Percentiles rank a stretch among this genome's conserved stretches.
Conservation (phyloP, 1,140 invertebrate species). For the Drosophila tsacasi region DNA sequence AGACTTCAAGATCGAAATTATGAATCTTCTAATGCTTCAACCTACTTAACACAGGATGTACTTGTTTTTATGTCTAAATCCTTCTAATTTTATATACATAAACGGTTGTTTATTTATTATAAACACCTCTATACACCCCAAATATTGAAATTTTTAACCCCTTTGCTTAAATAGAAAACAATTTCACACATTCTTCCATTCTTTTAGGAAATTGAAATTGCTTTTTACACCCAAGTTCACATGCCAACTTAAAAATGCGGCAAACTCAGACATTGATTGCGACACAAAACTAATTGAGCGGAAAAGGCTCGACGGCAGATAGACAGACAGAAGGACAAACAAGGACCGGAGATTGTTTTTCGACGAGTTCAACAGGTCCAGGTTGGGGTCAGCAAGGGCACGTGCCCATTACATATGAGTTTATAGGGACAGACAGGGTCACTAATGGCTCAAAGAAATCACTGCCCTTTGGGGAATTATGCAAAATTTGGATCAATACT, state of each 20-base stretch:
- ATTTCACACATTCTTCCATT: neutral
- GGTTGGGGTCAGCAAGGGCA: constrained; percentile 4
- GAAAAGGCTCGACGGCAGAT: constrained; percentile 44
- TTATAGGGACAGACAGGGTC: neutral
- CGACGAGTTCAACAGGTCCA: constrained; percentile 16
- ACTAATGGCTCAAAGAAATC: constrained; percentile 8
- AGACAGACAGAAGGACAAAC: constrained; percentile 7
- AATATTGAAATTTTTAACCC: neutral
- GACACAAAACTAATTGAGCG: constrained; percentile 73
- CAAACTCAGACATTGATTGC: constrained; percentile 62
- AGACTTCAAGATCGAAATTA: neutral
- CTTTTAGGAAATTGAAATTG: constrained; percentile 37
- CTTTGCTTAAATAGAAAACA: neutral
- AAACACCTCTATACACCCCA: neutral
- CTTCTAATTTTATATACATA: neutral
- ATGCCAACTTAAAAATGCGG: constrained; percentile 36
- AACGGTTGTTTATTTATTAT: neutral
- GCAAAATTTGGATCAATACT: neutral
- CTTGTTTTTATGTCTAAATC: neutral
- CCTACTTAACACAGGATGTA: neutral
- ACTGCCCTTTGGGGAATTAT: constrained; percentile 19
- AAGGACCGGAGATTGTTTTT: constrained; percentile 29
- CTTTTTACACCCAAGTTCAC: constrained; percentile 40
- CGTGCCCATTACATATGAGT: constrained; percentile 22
- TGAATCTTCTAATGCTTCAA: neutral